Conservation (phyloP, 2,113 vertebrate species). For the Dromaius novaehollandiae region DNA sequence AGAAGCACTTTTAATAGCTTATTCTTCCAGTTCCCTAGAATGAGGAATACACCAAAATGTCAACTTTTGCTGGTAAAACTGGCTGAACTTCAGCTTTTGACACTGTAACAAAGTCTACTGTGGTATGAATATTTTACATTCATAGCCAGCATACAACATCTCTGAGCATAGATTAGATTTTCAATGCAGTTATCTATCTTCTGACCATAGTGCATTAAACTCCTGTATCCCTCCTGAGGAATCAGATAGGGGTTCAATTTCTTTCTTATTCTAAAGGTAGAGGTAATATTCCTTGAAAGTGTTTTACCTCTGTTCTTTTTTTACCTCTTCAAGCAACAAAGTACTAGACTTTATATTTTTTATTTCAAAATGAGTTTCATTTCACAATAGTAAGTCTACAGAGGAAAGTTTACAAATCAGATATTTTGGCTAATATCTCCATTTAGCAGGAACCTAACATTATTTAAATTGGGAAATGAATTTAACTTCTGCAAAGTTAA, state of each 20-base stretch:
- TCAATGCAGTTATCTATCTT: conserved; percentile 1
- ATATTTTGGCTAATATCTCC: not conserved
- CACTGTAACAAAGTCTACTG: conserved; percentile 30
- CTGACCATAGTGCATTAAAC: not conserved
- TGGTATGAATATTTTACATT: conserved; percentile 50
- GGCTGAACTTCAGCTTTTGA: conserved; percentile 48
- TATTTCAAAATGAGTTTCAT: not conserved
- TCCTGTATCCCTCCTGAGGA: not conserved
- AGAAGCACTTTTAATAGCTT: not conserved
- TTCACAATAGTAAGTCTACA: not conserved
- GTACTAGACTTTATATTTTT: not conserved
- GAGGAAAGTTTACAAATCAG: not conserved
- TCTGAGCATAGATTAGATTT: conserved; percentile 43
- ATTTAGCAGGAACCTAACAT: not conserved
- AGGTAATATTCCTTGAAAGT: not conserved
- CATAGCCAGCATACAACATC: not conserved
- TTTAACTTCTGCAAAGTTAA: not conserved
- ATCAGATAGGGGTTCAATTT: conserved; percentile 6
- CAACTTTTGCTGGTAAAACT: conserved; percentile 25
- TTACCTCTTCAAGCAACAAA: not conserved
- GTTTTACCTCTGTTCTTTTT: not conserved
- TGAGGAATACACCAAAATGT: conserved; percentile 42
- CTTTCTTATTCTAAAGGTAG: conserved; percentile 1
- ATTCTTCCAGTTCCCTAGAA: not conserved
- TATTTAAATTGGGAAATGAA: not conserved